Evolutionary conservation across 2,888 invertebrate species (phyloP), one percentile per base, ranked within the genome.

Genomic region (Lapara coniferarum): DNA sequence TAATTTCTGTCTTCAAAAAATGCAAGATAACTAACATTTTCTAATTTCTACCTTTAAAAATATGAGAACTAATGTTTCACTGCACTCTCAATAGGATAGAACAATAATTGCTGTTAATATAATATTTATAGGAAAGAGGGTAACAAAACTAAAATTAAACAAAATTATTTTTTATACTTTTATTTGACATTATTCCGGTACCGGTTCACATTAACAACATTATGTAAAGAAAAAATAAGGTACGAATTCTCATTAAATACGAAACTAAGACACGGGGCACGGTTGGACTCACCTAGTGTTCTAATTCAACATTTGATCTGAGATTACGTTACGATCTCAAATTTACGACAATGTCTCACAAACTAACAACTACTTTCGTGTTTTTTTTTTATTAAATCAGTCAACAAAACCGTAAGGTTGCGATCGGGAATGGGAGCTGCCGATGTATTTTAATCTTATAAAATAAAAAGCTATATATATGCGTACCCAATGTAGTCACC

Each of bases 201-300:
- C 87, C 89, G 83, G 84, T 85, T 88, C 87, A 89, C 87, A 87
- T 84, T 84, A 85, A 88, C 88, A 90, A 90, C 88, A 89, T 84
- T 85, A 85, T 89, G 87, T 89, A 90, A 88, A 89, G 84, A 87
- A 77, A 77, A 78, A 89, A 88, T 85, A 88, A 89, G 91, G 89
- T 88, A 88, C 89, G 80, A 84, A 81, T 82, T 80, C 71, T 76
- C 75, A 81, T 83, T 85, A 85, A 85, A 85, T 87, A 87, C 84
- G 89, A 89, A 86, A 84, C 77, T 88, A 89, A 88, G 87, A 90
- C 88, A 89, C 89, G 81, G 85, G 79, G 73, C 80, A 82, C 78
- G 80, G 77, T 80, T 78, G 80, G 75, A 75, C 71, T 75, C 75
- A 77, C 72, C 78, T 79, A 78, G 68, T 69, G 75, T 70, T 74